Conservation (phyloP, 2,888 invertebrate genomes). For the Mactromeris polynyma region DNA sequence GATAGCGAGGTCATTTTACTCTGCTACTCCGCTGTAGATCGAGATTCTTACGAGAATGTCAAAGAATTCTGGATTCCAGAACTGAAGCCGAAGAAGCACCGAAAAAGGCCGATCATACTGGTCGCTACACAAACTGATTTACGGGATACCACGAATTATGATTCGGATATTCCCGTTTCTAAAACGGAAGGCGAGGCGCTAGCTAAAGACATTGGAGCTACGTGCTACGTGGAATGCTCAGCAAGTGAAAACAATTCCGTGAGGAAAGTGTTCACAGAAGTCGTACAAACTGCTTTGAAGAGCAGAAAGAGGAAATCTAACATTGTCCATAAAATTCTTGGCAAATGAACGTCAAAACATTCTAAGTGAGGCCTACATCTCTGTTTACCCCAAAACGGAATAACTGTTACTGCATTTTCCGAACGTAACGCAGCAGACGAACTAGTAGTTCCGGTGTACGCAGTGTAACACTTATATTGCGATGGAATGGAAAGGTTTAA, state of each 20-base stretch:
- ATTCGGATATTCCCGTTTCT: constrained; percentile 73
- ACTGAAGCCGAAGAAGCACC: constrained; percentile 75
- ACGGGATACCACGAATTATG: constrained; percentile 70
- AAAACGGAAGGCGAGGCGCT: constrained; percentile 74
- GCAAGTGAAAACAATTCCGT: constrained; percentile 70
- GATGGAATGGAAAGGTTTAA: background rate
- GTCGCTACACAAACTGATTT: constrained; percentile 81
- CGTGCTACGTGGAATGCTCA: constrained; percentile 77
- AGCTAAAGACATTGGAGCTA: constrained; percentile 76
- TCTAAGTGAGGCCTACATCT: background rate
- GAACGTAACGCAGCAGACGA: background rate
- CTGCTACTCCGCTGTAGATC: constrained; percentile 80
- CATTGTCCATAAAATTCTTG: constrained; percentile 72
- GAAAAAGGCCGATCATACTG: constrained; percentile 76
- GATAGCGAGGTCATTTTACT: constrained; percentile 80
- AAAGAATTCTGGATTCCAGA: constrained; percentile 80
- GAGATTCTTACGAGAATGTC: constrained; percentile 78
- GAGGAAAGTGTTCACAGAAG: constrained; percentile 76
- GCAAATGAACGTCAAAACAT: constrained; percentile 58
- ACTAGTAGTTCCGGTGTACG: background rate
- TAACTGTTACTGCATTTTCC: background rate
- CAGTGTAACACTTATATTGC: background rate
- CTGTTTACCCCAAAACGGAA: constrained; percentile 49
- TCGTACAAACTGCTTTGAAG: constrained; percentile 76
- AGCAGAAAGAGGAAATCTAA: constrained; percentile 74